Evolutionary conservation across 2,113 vertebrate species (phyloP), one percentile per base, ranked within the genome.

Genomic region (Triplophysa siluroides): DNA sequence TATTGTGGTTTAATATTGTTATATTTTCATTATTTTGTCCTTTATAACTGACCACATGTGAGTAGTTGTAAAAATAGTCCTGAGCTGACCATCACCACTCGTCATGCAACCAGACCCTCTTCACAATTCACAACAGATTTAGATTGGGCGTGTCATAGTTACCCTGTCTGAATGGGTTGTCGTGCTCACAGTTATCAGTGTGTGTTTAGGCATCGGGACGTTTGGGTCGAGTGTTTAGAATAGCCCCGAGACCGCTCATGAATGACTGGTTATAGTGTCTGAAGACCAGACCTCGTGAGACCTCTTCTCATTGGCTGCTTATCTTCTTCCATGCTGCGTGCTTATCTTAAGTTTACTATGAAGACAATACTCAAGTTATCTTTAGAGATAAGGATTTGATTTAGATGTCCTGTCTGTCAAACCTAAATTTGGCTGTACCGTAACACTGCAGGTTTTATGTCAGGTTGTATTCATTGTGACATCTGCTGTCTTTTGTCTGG

Each of bases 361-460:
- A 5, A 47, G 38, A 26, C 26, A 16, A 56, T 69, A 85, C 64
- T 74, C 12, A 23, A 3, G 16, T 24, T 9, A 23, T 65, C 21
- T 38, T 33, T 62, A 18, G 33, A 67, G 66, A 72, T 82, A 74
- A 70, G 62, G 9, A n/a, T 66, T 60, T 66, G 41, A 77, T 78
- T 68, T 52, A 78, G 43, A 81, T 73, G 26, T 75, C 16, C 74
- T 58, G 63, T 58, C 58, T 38, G 43, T 68, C 43, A 8, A 67
- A 68, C 56, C 66, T 23, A 19, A 43, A 2, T 78, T 52, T 70
- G 67, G 47, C 58, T 6, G 52, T 54, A 54, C 3, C 52, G 16
- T 19, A 38, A 50, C 47, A 50, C 18, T 0, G 16, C 18, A 0
- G 9, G 47, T 62, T 21, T 14, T 50, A 41, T 60, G n/a, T 43